Conservation (phyloP, 2,113 vertebrate genomes). For the Corynorhinus townsendii region DNA sequence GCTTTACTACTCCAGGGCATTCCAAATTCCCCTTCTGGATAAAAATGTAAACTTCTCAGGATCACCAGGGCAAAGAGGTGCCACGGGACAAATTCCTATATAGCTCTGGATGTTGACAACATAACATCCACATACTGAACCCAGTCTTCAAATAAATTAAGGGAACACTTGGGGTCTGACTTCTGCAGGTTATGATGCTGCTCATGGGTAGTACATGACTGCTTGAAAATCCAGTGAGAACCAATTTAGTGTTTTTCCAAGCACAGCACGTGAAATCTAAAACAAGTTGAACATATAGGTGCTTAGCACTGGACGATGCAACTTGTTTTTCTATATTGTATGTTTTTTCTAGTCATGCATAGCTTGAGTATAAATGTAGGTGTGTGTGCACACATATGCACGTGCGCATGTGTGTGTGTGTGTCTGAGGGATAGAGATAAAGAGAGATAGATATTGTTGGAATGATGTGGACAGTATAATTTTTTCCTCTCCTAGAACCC, state of each 20-base stretch:
- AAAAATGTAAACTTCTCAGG: conserved; percentile 15
- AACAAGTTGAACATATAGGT: not conserved
- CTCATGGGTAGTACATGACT: not conserved
- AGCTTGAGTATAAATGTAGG: not conserved
- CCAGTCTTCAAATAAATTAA: not conserved
- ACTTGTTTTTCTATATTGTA: not conserved
- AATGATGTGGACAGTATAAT: not conserved
- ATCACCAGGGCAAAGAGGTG: not conserved
- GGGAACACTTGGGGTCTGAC: not conserved
- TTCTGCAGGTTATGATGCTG: not conserved
- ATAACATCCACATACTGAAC: not conserved
- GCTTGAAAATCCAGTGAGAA: not conserved
- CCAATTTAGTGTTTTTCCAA: not conserved
- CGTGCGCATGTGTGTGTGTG: no score
- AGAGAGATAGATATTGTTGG: not conserved
- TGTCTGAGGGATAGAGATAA: not conserved
- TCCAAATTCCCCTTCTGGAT: not conserved
- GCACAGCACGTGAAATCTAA: not conserved
- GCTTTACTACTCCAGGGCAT: not conserved
- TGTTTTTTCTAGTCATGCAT: not conserved
- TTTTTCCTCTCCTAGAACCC: conserved; percentile 32
- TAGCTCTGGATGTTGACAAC: not conserved
- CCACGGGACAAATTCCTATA: not conserved
- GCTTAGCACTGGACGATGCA: not conserved
- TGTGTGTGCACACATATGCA: no score